Percentiles rank a stretch among this genome's conserved stretches.
These are phyloP conservation scores for Porites evermanni DNA, from an alignment of 92 coral and sea anemone species.

Conservation along the genomic window DNA sequence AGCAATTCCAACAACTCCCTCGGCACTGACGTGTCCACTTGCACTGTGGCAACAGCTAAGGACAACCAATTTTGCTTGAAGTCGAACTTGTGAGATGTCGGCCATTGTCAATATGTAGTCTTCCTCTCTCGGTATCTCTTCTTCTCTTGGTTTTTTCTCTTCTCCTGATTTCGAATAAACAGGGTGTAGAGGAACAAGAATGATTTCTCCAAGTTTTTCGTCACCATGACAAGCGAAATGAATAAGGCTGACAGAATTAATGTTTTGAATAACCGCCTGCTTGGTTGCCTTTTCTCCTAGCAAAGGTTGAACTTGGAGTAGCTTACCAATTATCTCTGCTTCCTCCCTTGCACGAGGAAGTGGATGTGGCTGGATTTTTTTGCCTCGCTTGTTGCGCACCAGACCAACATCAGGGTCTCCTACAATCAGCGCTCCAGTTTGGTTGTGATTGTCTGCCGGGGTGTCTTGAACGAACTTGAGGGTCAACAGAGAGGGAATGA, in stretches of 20 bases:
- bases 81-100: not conserved
- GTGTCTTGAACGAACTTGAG: slow-evolving; percentile 10
- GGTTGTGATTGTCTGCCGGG: slow-evolving; percentile 13
- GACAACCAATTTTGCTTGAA: not conserved
- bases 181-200: not conserved
- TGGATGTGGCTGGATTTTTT: not conserved
- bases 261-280: not conserved
- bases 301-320: not conserved
- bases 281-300: not conserved
- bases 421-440: slow-evolving; percentile 12
- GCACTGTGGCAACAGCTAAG: not conserved
- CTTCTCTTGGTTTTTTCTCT: too few species aligned
- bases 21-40: not conserved
- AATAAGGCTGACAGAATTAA: not conserved
- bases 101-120: not conserved
- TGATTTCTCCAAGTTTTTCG: not conserved
- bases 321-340: not conserved
- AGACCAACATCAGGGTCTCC: slow-evolving; percentile 16
- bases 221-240: not conserved
- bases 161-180: too few species aligned
- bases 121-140: not conserved
- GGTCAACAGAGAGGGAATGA: slow-evolving; percentile 18
- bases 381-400: not conserved
- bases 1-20: not conserved
- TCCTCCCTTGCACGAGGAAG: not conserved